Percentiles rank a stretch among this genome's conserved stretches.
These are phyloP conservation scores for Antedon bifida DNA, from an alignment of 35 echinoderm and acorn worm species.

Conservation along the genomic window DNA sequence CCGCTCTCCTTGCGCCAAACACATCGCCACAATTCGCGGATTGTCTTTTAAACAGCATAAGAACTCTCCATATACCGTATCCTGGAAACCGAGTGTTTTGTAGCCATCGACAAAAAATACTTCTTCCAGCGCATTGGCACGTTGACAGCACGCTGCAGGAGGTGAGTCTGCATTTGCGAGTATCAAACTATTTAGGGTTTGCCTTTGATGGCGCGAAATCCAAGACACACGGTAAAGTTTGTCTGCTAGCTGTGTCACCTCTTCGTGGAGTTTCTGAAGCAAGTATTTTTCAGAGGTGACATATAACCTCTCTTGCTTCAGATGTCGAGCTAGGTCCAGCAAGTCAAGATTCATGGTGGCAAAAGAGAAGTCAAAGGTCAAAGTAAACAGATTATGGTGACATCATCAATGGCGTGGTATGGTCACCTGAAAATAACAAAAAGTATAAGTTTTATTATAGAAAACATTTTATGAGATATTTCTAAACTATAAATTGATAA, in stretches of 20 bases:
- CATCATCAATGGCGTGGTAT: background rate
- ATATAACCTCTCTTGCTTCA: slow-evolving; percentile 81
- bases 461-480: too few relatives aligned
- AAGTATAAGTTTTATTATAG: too few relatives aligned
- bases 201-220: slow-evolving; percentile 84
- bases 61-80: slow-evolving; percentile 69
- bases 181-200: slow-evolving; percentile 63
- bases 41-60: slow-evolving; percentile 53
- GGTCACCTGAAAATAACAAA: background rate
- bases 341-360: slow-evolving; percentile 37
- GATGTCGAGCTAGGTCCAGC: slow-evolving; percentile 51
- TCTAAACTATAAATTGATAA: too few relatives aligned
- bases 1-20: slow-evolving; percentile 52
- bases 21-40: slow-evolving; percentile 39
- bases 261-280: slow-evolving; percentile 43
- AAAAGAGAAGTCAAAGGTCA: background rate
- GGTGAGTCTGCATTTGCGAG: slow-evolving; percentile 47
- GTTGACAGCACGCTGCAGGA: slow-evolving; percentile 61
- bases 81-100: slow-evolving; percentile 52
- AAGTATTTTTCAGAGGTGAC: slow-evolving; percentile 72
- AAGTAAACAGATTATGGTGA: background rate
- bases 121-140: slow-evolving; percentile 77
- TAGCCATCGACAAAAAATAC: slow-evolving; percentile 73
- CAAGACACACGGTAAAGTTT: slow-evolving; percentile 62
- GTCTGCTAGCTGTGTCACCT: slow-evolving; percentile 62